Conservation (phyloP, 2,797 vertebrate species). For the Labroides dimidiatus region DNA sequence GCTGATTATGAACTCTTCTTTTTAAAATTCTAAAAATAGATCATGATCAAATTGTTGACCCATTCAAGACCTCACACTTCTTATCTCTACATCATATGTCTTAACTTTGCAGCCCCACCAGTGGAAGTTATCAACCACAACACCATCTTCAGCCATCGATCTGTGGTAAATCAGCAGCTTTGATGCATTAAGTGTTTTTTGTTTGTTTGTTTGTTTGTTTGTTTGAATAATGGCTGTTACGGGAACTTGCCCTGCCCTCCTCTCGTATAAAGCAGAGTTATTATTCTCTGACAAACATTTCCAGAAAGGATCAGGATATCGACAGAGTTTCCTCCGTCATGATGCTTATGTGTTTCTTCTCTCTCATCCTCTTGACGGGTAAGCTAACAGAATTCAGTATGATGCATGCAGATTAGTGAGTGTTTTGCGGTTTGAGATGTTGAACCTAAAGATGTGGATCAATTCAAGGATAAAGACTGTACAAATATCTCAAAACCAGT, state of each 20-base stretch:
- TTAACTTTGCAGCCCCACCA: neutral
- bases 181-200: neutral
- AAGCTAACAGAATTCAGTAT: slow-evolving; percentile 1
- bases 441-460: too few species aligned
- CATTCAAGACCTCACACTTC: too few species aligned
- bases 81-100: too few species aligned
- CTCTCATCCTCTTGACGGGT: slow-evolving; percentile 45
- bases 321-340: neutral
- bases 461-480: too few species aligned
- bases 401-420: neutral
- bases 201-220: too few species aligned
- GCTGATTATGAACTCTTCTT: too few species aligned
- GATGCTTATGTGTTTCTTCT: slow-evolving; percentile 17
- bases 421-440: too few species aligned
- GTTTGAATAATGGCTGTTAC: neutral
- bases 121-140: too few species aligned
- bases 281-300: neutral
- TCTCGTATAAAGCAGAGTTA: neutral
- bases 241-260: neutral
- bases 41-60: too few species aligned
- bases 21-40: too few species aligned
- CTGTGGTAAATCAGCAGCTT: neutral
- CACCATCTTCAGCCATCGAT: too few species aligned
- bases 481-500: too few species aligned
- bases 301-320: neutral